Evolutionary conservation across 1,140 invertebrate species (phyloP).

Genomic region (Drosophila kohkoa): DNA sequence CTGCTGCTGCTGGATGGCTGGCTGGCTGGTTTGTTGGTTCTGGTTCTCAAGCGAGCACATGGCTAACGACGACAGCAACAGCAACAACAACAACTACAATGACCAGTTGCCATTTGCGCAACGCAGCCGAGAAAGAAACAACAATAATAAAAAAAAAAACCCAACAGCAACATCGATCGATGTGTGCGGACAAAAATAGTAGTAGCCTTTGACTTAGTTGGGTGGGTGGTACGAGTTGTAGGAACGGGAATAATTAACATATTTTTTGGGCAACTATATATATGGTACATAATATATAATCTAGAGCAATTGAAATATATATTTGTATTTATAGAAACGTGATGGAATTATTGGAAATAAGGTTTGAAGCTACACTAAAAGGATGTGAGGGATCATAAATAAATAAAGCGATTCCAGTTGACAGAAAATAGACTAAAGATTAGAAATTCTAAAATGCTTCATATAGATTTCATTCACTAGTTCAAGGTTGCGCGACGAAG

Average conservation of each 20-base stretch:
- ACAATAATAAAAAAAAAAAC: constrained; percentile 21
- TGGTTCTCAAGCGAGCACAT: constrained; percentile 62
- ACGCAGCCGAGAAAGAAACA: constrained; percentile 60
- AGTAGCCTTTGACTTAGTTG: constrained; percentile 27
- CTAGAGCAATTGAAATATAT: constrained; percentile 15
- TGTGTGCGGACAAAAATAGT: constrained; percentile 62
- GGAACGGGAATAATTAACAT: constrained; percentile 23
- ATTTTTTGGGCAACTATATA: constrained; percentile 23
- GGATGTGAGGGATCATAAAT: too few relatives aligned
- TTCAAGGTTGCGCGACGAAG: too few relatives aligned
- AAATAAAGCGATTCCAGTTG: too few relatives aligned
- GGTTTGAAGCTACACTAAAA: too few relatives aligned
- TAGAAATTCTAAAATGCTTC: too few relatives aligned
- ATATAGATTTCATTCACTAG: too few relatives aligned
- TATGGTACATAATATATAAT: constrained; percentile 12
- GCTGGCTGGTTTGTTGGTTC: constrained; percentile 55
- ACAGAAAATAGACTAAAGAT: too few relatives aligned
- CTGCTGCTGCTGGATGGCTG: constrained; percentile 44
- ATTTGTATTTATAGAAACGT: too few relatives aligned
- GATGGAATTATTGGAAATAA: too few relatives aligned
- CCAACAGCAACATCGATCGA: constrained; percentile 52
- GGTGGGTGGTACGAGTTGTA: constrained; percentile 40
- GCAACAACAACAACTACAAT: constrained; percentile 12
- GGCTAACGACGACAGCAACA: constrained; percentile 29
- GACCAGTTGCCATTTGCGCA: constrained; percentile 76